These are phyloP conservation scores for Stichopus chloronotus DNA, from an alignment of 35 echinoderm and acorn worm genomes.

Conservation along the genomic window DNA sequence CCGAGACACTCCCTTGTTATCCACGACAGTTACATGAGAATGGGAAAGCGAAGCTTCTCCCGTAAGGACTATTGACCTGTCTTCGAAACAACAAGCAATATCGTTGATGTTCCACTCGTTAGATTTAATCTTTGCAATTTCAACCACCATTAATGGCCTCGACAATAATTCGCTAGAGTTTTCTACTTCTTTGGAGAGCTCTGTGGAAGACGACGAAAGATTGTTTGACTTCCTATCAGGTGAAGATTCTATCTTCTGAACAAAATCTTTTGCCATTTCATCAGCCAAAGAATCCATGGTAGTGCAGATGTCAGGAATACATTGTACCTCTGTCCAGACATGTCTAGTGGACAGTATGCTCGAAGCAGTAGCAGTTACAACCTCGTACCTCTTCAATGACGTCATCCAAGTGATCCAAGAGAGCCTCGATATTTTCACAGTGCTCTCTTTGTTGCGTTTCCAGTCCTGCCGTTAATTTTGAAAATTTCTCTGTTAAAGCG, in stretches of 20 bases:
- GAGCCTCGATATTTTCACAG: not conserved
- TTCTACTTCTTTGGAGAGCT: not conserved
- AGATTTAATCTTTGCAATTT: not conserved
- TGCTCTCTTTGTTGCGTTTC: not conserved
- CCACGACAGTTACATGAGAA: not conserved
- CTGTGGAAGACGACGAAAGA: not conserved
- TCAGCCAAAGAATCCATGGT: not conserved
- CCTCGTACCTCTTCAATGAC: conserved; percentile 16
- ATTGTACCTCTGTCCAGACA: conserved; percentile 22
- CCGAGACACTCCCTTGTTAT: not conserved
- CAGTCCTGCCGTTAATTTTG: not conserved
- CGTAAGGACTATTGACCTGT: not conserved
- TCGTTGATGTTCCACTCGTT: not conserved
- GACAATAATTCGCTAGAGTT: not conserved
- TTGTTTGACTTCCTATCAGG: not conserved
- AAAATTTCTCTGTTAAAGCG: not conserved
- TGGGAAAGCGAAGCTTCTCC: not conserved
- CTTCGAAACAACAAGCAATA: not conserved
- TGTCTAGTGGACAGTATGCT: conserved; percentile 6
- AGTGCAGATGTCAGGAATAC: conserved; percentile 16
- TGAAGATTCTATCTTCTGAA: not conserved
- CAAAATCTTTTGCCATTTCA: not conserved
- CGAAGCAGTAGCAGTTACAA: not conserved
- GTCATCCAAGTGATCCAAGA: not conserved
- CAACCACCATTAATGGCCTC: not conserved